Evolutionary conservation across 2,888 invertebrate genomes (phyloP), one percentile per base, ranked within the genome.

Genomic region (Sminthurides aquaticus): DNA sequence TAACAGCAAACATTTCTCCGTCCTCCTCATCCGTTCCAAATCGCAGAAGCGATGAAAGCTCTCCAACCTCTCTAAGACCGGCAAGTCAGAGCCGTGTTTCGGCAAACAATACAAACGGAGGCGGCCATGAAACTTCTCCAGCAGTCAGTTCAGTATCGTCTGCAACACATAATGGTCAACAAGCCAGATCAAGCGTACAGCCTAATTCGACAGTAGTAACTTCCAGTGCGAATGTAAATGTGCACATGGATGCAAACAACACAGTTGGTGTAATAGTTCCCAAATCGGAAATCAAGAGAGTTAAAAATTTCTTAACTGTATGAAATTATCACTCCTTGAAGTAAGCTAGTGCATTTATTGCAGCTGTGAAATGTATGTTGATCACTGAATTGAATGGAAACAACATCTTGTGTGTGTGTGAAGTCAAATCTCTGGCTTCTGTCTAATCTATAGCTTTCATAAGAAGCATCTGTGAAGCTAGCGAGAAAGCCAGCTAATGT

Each of bases 241-340:
- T 52, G 3, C 18, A 22, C 22, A 20, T 52, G 20, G 22, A 52
- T 20, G 5, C 52, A 15, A 52, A 52, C 8, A 52, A 22, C 20
- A 8, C 18, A 8, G 48, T 43, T 43, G 43, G 29, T 2, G 48
- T 22, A 2, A 34, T 58, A 20, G 56, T 49, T 18, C 43, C 52
- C n/a, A 63, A 58, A 63, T 18, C 28, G 11, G 65, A 60, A 52
- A 26, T 64, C 25, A 65, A 65, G 26, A 20, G 60, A 34, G 58
- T 59, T 24, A 65, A 65, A 22, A 54, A 65, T 22, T 65, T 65
- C 25, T 24, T 65, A 5, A 24, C 60, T 18, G 65, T 43, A 11
- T 64, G 29, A 64, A 28, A 34, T 2, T 57, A 26, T 3, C 18
- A 57, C 24, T 27, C 57, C 11, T 57, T 26, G 15, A 43, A 15